Conservation (phyloP, 92 coral and sea anemone genomes). For the Pocillopora meandrina region DNA sequence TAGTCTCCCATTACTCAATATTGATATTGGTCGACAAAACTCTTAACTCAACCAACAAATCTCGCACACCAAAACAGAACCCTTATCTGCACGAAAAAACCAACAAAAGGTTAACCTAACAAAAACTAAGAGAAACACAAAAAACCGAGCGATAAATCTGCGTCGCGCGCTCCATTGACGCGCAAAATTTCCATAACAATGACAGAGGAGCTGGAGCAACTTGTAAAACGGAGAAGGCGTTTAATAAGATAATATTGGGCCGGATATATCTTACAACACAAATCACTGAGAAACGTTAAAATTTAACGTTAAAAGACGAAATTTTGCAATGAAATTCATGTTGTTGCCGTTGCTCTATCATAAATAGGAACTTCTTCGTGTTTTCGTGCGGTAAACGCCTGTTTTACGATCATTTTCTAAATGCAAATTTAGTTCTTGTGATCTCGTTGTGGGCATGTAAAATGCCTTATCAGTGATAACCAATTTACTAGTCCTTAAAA, state of each 20-base stretch:
- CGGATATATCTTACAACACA: slow-evolving; percentile 25
- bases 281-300: slow-evolving; percentile 1
- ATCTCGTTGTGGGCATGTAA: slow-evolving; percentile 16
- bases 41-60: slow-evolving; percentile 26
- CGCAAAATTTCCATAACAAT: slow-evolving; percentile 47
- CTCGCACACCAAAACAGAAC: background rate
- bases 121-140: slow-evolving; percentile 30
- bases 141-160: slow-evolving; percentile 18
- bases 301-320: background rate
- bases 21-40: background rate
- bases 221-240: slow-evolving; percentile 30
- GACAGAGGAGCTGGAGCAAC: background rate
- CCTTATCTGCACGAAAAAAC: slow-evolving; percentile 29
- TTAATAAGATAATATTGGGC: slow-evolving; percentile 22
- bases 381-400: background rate
- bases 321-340: background rate
- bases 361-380: background rate
- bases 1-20: background rate
- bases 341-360: background rate
- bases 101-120: slow-evolving; percentile 42
- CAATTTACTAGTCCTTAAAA: slow-evolving; percentile 64
- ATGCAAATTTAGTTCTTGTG: slow-evolving; percentile 7
- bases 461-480: slow-evolving; percentile 58
- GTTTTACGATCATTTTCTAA: background rate
- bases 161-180: slow-evolving; percentile 13